These are phyloP conservation scores for Melanotaenia trifasciata DNA, from an alignment of 2,797 vertebrate genomes.

Conservation along the genomic window DNA sequence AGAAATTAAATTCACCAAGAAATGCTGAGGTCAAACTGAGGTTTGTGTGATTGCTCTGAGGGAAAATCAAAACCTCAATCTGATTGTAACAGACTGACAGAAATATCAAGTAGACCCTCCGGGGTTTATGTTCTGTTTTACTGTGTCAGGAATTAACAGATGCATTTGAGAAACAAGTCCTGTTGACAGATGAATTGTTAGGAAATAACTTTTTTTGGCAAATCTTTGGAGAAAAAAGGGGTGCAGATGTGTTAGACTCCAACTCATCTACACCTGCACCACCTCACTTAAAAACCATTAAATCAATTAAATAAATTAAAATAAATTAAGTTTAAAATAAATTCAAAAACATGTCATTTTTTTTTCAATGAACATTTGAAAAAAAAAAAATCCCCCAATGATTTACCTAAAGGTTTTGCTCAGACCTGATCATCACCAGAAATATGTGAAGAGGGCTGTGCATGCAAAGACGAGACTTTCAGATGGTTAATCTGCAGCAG, in stretches of 20 bases:
- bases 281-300: not conserved
- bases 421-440: not conserved
- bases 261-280: too few relatives aligned
- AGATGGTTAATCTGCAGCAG: not conserved
- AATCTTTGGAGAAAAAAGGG: not conserved
- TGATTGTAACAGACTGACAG: too few relatives aligned
- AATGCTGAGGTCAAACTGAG: conserved; percentile 12
- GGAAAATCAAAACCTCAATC: not conserved
- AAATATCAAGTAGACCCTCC: not conserved
- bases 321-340: too few relatives aligned
- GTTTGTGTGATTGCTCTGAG: not conserved
- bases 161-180: not conserved
- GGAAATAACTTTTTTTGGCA: not conserved
- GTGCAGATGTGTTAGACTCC: not conserved
- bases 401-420: not conserved
- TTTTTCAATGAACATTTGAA: not conserved
- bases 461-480: not conserved
- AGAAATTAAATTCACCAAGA: not conserved
- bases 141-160: not conserved
- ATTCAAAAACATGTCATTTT: too few relatives aligned
- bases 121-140: not conserved
- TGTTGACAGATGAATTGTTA: not conserved
- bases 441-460: too few relatives aligned
- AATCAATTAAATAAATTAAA: too few relatives aligned
- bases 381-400: not conserved